phyloP scores from a whole-genome alignment of 1,140 invertebrate species.

The Holotrichia oblita region DNA sequence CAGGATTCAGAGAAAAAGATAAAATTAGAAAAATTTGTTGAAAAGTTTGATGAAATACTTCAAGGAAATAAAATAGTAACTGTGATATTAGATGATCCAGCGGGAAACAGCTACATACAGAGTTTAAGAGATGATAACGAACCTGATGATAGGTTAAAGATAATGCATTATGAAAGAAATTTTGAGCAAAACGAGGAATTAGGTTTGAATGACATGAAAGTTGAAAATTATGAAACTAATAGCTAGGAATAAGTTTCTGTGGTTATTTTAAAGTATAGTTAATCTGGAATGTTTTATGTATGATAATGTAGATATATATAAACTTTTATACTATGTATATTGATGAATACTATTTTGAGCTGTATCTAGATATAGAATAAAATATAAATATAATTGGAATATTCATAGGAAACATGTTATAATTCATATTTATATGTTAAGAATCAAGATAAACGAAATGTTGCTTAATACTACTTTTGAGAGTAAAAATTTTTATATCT shows the following conservation, averaged over 20 bases:
- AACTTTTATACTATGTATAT: too few relatives aligned
- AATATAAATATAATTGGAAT: too few relatives aligned
- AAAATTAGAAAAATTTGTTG: slow-evolving; percentile 72
- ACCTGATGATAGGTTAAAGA: slow-evolving; percentile 73
- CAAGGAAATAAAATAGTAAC: slow-evolving; percentile 73
- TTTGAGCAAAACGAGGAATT: slow-evolving; percentile 96
- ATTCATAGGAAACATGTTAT: too few relatives aligned
- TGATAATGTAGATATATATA: too few relatives aligned
- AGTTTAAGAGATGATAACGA: slow-evolving; percentile 71
- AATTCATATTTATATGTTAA: too few relatives aligned
- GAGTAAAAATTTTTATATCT: too few relatives aligned
- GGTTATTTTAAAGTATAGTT: too few relatives aligned
- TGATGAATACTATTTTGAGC: too few relatives aligned
- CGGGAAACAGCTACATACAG: slow-evolving; percentile 95
- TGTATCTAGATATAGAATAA: too few relatives aligned
- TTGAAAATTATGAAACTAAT: slow-evolving; percentile 80
- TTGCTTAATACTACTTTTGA: too few relatives aligned
- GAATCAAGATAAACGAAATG: too few relatives aligned
- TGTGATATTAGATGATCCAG: slow-evolving; percentile 92
- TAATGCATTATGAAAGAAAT: slow-evolving; percentile 84
- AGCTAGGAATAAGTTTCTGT: slow-evolving; percentile 2
- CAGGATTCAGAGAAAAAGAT: slow-evolving; percentile 65
- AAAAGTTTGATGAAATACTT: slow-evolving; percentile 76
- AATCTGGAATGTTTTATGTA: too few relatives aligned
- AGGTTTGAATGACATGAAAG: slow-evolving; percentile 97